A percentile compares a stretch with the other conserved stretches of the same genome.
These are phyloP conservation scores for Luperina nickerlii DNA, from an alignment of 2,888 invertebrate species.

Conservation along the genomic window DNA sequence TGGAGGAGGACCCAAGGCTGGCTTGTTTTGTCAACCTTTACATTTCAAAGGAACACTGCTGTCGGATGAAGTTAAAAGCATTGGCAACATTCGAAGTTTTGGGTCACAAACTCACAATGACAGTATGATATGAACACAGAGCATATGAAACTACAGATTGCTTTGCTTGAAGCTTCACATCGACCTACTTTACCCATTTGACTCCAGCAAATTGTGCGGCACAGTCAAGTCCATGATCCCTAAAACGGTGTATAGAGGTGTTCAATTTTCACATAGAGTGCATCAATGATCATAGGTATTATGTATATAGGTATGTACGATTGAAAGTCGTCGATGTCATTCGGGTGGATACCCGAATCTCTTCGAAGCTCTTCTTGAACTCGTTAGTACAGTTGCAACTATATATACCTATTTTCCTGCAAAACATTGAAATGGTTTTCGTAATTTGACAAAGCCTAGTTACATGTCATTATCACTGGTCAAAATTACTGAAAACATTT, in stretches of 20 bases:
- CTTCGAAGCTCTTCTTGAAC: too few relatives aligned
- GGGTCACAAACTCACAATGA: conserved; percentile 16
- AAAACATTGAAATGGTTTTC: neutral
- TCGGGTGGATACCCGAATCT: neutral
- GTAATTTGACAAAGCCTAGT: neutral
- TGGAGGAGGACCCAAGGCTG: neutral
- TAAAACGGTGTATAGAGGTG: neutral
- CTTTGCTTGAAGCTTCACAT: conserved; percentile 24
- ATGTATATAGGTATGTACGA: too few relatives aligned
- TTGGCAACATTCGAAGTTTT: neutral
- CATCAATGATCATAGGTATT: neutral
- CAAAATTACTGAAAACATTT: neutral
- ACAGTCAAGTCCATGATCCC: conserved; percentile 19
- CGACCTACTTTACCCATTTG: conserved; percentile 41
- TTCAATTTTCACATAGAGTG: conserved; percentile 1
- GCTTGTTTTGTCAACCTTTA: neutral
- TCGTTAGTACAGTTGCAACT: neutral
- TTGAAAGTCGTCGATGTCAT: neutral
- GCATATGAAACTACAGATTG: conserved; percentile 42
- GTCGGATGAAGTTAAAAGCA: neutral
- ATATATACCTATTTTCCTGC: too few relatives aligned
- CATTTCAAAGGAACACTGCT: neutral
- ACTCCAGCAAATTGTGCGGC: conserved; percentile 25
- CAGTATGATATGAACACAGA: conserved; percentile 39
- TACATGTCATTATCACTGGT: neutral